Evolutionary conservation across 2,888 invertebrate genomes (phyloP).

Genomic region (Ligdia adustata): DNA sequence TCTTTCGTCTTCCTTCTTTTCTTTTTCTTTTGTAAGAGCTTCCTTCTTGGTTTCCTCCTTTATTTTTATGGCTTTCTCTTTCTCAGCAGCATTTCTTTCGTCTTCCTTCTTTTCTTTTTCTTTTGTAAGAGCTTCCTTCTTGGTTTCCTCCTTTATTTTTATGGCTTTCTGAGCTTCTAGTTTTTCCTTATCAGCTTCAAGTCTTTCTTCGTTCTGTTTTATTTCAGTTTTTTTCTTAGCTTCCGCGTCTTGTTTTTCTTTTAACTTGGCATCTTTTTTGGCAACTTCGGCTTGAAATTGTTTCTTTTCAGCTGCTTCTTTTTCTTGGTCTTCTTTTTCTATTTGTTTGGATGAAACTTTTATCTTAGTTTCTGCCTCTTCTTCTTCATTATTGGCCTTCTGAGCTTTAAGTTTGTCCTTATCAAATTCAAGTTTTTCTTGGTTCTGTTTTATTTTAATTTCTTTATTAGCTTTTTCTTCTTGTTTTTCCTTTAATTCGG

Average conservation of each 20-base stretch:
- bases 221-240: slow-evolving; percentile 6
- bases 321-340: slow-evolving; percentile 2
- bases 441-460: neutral
- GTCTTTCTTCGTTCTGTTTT: slow-evolving; percentile 14
- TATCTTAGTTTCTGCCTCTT: too few relatives aligned
- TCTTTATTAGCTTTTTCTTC: neutral
- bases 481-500: neutral
- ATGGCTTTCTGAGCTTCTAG: slow-evolving; percentile 16
- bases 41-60: neutral
- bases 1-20: slow-evolving; percentile 14
- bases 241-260: slow-evolving; percentile 11
- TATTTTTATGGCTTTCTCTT: slow-evolving; percentile 12
- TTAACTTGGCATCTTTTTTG: slow-evolving; percentile 9
- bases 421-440: slow-evolving; percentile 3
- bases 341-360: slow-evolving; percentile 3
- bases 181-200: slow-evolving; percentile 7
- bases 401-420: neutral
- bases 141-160: slow-evolving; percentile 1
- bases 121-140: neutral
- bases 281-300: slow-evolving; percentile 16
- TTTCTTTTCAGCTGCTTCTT: slow-evolving; percentile 1
- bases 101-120: slow-evolving; percentile 25
- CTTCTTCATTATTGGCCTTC: slow-evolving; percentile 5
- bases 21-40: slow-evolving; percentile 17
- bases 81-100: slow-evolving; percentile 4